Conservation (phyloP, 2,888 invertebrate genomes). For the Apantesis nais region DNA sequence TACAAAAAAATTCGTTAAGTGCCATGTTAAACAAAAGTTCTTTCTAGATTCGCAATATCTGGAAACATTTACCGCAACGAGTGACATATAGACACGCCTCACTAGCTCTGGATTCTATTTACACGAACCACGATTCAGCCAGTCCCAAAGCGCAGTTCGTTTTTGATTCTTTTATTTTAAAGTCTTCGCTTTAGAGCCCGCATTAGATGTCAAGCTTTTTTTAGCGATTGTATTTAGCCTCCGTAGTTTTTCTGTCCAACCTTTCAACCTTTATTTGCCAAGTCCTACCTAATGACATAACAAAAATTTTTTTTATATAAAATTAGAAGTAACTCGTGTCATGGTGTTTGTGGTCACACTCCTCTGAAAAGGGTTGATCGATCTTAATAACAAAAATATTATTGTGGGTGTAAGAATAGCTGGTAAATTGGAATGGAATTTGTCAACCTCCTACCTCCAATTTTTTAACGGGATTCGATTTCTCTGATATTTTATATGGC, state of each 20-base stretch:
- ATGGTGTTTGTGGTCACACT: too few species aligned
- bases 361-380: too few species aligned
- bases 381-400: too few species aligned
- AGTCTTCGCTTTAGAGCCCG: constrained; percentile 47
- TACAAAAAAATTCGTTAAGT: neutral
- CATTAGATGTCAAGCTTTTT: constrained; percentile 29
- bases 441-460: too few species aligned
- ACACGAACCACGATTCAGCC: constrained; percentile 49
- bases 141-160: constrained; percentile 42
- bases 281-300: too few species aligned
- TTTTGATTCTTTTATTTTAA: constrained; percentile 48
- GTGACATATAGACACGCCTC: constrained; percentile 27
- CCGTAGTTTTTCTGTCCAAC: neutral
- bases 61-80: constrained; percentile 18
- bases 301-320: too few species aligned
- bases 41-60: neutral
- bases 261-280: too few species aligned
- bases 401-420: too few species aligned
- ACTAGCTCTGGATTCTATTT: constrained; percentile 46
- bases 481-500: too few species aligned
- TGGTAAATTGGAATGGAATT: too few species aligned
- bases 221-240: constrained; percentile 20
- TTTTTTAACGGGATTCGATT: too few species aligned
- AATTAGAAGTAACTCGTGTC: too few species aligned
- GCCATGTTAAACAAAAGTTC: neutral